Conservation (phyloP, 2,888 invertebrate species). For the Drosophila putrida region DNA sequence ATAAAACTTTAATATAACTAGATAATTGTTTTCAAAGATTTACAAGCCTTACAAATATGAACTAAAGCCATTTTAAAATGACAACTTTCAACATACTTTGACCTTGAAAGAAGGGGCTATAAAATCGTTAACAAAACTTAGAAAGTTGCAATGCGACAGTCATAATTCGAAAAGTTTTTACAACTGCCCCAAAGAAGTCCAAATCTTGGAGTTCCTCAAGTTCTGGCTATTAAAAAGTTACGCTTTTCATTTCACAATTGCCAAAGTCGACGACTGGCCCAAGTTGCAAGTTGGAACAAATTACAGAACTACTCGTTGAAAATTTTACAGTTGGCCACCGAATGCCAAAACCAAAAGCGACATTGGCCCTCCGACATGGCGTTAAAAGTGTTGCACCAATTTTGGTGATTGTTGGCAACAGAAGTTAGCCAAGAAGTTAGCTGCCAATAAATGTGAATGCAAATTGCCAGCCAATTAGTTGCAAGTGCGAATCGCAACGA, state of each 20-base stretch:
- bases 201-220: conserved; percentile 50
- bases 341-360: conserved; percentile 35
- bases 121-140: conserved; percentile 42
- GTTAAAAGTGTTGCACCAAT: conserved; percentile 50
- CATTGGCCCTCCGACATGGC: conserved; percentile 31
- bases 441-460: conserved; percentile 73
- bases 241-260: conserved; percentile 76
- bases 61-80: not conserved
- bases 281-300: conserved; percentile 63
- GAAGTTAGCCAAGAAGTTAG: conserved; percentile 49
- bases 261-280: conserved; percentile 18
- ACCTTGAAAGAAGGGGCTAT: conserved; percentile 32
- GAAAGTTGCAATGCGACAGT: conserved; percentile 47
- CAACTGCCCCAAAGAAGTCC: conserved; percentile 38
- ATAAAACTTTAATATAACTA: no score
- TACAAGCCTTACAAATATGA: no score
- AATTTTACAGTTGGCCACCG: conserved; percentile 60
- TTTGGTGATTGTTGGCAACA: conserved; percentile 32
- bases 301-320: conserved; percentile 66
- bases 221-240: conserved; percentile 79
- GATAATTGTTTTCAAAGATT: no score
- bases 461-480: conserved; percentile 74
- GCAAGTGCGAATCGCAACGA: conserved; percentile 37
- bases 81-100: not conserved
- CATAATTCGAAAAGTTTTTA: conserved; percentile 69